A percentile compares a stretch with the other conserved stretches of the same genome.
phyloP scores from a whole-genome alignment of 2,888 invertebrate species.

The Clusia tigrina region DNA sequence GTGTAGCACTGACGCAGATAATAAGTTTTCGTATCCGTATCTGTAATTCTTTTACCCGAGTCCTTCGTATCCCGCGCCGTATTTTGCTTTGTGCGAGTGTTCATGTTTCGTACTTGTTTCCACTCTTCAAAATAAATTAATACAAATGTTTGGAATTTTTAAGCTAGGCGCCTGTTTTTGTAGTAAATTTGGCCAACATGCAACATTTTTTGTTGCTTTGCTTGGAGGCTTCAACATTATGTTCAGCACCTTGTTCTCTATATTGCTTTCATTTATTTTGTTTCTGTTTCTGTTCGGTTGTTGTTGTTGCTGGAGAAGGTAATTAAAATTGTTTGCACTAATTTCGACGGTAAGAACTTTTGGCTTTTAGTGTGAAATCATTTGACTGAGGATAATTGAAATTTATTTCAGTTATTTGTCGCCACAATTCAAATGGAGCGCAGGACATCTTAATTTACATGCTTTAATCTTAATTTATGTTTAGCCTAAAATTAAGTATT shows the following conservation, averaged over 20 bases:
- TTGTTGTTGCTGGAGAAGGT: not conserved
- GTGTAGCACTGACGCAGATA: conserved; percentile 50
- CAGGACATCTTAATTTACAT: too few species aligned
- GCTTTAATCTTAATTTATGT: too few species aligned
- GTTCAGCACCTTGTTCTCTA: conserved; percentile 8
- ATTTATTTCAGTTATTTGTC: not conserved
- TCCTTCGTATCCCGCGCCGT: not conserved
- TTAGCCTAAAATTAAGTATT: too few species aligned
- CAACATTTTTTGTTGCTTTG: not conserved
- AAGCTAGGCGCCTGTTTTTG: not conserved
- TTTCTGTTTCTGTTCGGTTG: not conserved
- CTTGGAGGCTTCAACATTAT: not conserved
- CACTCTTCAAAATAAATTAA: conserved; percentile 7
- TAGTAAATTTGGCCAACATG: not conserved
- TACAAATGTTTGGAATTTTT: conserved; percentile 18
- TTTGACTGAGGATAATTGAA: conserved; percentile 11
- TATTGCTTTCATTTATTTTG: not conserved
- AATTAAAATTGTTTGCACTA: conserved; percentile 21
- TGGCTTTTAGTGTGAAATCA: conserved; percentile 4
- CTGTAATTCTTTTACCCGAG: not conserved
- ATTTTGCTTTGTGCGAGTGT: not conserved
- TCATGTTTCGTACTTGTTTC: not conserved
- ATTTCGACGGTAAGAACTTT: conserved; percentile 10
- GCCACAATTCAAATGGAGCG: not conserved
- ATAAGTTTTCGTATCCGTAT: conserved; percentile 44